These are phyloP conservation scores for Molorchus minor DNA, from an alignment of 2,888 invertebrate genomes.

Conservation along the genomic window DNA sequence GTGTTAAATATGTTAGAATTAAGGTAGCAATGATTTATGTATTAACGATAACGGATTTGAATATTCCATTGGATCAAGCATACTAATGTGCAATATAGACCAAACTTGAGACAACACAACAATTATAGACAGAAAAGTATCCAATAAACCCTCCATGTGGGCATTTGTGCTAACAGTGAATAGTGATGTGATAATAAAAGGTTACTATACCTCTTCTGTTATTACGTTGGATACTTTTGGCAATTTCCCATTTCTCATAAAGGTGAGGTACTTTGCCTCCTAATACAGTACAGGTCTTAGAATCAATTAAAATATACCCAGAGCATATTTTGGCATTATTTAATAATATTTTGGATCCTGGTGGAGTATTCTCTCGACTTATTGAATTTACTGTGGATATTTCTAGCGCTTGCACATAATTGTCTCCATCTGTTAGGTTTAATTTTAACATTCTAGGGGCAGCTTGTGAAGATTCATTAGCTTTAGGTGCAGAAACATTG, in stretches of 20 bases:
- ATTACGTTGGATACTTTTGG: constrained; percentile 53
- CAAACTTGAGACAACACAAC: too few relatives aligned
- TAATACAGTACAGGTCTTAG: constrained; percentile 74
- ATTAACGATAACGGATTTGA: too few relatives aligned
- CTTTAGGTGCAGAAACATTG: constrained; percentile 90
- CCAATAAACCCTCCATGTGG: too few relatives aligned
- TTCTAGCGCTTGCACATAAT: constrained; percentile 81
- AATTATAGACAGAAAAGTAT: too few relatives aligned
- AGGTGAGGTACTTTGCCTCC: constrained; percentile 87
- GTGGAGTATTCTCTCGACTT: constrained; percentile 78
- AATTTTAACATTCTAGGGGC: constrained; percentile 87
- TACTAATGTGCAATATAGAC: too few relatives aligned
- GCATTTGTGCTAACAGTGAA: too few relatives aligned
- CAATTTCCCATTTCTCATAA: constrained; percentile 89
- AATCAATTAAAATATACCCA: constrained; percentile 77
- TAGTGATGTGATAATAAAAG: too few relatives aligned
- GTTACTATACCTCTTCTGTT: constrained; percentile 39
- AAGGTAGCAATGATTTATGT: too few relatives aligned
- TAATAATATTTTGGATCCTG: constrained; percentile 81
- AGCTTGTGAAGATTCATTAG: constrained; percentile 83
- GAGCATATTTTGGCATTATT: constrained; percentile 68
- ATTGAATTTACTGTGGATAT: constrained; percentile 74
- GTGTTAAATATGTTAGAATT: too few relatives aligned
- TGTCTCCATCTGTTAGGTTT: constrained; percentile 85
- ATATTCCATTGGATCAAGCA: too few relatives aligned